These are phyloP conservation scores for Periparus ater DNA, from an alignment of 2,797 vertebrate genomes.

Conservation along the genomic window DNA sequence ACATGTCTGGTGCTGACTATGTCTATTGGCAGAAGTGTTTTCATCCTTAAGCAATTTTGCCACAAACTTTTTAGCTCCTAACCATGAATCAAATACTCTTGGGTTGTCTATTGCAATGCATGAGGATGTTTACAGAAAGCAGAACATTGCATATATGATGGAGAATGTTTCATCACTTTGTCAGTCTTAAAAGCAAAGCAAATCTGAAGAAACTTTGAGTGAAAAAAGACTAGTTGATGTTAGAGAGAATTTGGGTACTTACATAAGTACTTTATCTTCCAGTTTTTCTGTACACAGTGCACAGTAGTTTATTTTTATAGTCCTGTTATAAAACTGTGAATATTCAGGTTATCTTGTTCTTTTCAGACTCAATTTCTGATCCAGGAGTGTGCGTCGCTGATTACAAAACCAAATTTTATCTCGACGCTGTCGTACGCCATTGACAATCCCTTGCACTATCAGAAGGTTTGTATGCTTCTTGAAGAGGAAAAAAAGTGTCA, in stretches of 20 bases:
- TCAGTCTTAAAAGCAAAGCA: background rate
- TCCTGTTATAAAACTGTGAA: background rate
- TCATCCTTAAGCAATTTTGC: background rate
- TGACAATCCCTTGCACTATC: slow-evolving; percentile 99
- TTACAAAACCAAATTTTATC: slow-evolving; percentile 99
- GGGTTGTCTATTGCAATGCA: background rate
- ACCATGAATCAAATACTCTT: background rate
- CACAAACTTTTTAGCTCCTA: background rate
- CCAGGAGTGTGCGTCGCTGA: slow-evolving; percentile 98
- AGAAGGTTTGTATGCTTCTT: slow-evolving; percentile 86
- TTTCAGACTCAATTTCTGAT: slow-evolving; percentile 99
- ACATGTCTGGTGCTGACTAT: background rate
- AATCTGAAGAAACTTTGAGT: background rate
- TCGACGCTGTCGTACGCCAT: slow-evolving; percentile 98
- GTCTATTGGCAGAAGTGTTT: background rate
- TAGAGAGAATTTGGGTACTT: background rate
- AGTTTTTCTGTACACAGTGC: background rate
- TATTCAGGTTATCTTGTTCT: slow-evolving; percentile 18
- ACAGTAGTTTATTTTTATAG: background rate
- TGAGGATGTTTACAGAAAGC: background rate
- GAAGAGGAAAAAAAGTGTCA: background rate
- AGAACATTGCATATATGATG: fast-evolving
- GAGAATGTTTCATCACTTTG: background rate
- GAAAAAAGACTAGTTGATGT: background rate
- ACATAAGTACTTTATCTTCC: background rate